These are phyloP conservation scores for Drosophila nikananu DNA, from an alignment of 1,140 invertebrate species.

Conservation along the genomic window DNA sequence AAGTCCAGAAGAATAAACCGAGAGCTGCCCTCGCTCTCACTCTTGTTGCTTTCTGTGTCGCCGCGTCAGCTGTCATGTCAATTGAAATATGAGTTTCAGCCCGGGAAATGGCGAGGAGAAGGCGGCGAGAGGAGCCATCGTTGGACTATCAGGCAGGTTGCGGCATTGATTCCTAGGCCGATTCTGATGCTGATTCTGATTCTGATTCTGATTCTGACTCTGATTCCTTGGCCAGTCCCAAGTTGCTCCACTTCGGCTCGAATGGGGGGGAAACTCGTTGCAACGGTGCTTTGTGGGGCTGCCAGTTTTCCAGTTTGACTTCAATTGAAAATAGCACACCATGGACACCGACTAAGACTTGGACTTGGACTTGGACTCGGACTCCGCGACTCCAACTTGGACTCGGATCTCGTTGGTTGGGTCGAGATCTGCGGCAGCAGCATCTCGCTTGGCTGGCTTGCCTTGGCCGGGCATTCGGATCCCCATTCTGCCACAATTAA, in stretches of 20 bases:
- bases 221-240: slow-evolving; percentile 49
- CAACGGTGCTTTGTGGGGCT: slow-evolving; percentile 66
- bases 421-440: background rate
- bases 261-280: slow-evolving; percentile 50
- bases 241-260: slow-evolving; percentile 66
- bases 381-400: slow-evolving; percentile 4
- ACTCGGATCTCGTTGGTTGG: slow-evolving; percentile 4
- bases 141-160: slow-evolving; percentile 4
- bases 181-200: slow-evolving; percentile 26
- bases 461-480: slow-evolving; percentile 38
- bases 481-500: slow-evolving; percentile 40
- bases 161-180: slow-evolving; percentile 13
- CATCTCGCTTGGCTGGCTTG: slow-evolving; percentile 44
- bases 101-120: background rate
- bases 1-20: too few relatives aligned
- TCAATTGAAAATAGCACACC: slow-evolving; percentile 49
- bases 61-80: slow-evolving; percentile 66
- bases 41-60: slow-evolving; percentile 44
- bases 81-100: slow-evolving; percentile 69
- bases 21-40: slow-evolving; percentile 15
- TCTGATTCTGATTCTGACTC: slow-evolving; percentile 19
- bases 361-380: slow-evolving; percentile 8
- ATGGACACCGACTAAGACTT: slow-evolving; percentile 9
- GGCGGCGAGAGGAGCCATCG: background rate
- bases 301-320: slow-evolving; percentile 49